Evolutionary conservation across 2,888 invertebrate species (phyloP), one percentile per base, ranked within the genome.

Genomic region (Parnassius orleans): DNA sequence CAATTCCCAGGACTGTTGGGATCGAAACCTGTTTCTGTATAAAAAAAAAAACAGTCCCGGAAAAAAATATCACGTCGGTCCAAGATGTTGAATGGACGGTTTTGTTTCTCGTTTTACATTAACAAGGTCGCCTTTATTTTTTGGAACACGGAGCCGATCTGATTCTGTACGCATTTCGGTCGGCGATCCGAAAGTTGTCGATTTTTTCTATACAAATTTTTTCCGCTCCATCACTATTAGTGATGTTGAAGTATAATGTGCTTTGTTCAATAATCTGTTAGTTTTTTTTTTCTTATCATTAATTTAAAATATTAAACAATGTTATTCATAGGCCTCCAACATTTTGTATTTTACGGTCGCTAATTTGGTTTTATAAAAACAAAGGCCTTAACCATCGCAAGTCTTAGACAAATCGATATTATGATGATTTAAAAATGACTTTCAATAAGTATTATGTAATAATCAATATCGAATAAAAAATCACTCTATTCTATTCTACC

Each of bases 11-110:
- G 76, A 67, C 72, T 60, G 62, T 54, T 54, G 62, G 68, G 69
- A 74, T 73, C 75, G 70, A 76, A 86, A 87, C 87, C 78, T 65
- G 87, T 87, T 87, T 79, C 74, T 57, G 65, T 65, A 71, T 74
- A 75, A 81, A 83, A 75, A 71, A 75, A 81, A 83, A 75, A 71
- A 62, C 43, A 14, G 63, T 67, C 70, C 66, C 68, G 74, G 77
- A 78, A 81, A 84, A 81, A 69, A 76, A 76, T 77, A 76, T 75
- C 68, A 76, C 69, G 65, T 65, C 72, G 65, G 69, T 72, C 70
- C 68, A 68, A 70, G 73, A 73, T 73, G 68, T 66, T 68, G 71
- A 71, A 71, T 77, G 70, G 78, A 76, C 79, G 76, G 79, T 82
- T 81, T 80, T 81, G 80, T 85, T 81, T 81, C 78, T 79, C 69